Base-by-base conservation (phyloP, 2,888 invertebrate genomes). In the Meta bourneti region DNA sequence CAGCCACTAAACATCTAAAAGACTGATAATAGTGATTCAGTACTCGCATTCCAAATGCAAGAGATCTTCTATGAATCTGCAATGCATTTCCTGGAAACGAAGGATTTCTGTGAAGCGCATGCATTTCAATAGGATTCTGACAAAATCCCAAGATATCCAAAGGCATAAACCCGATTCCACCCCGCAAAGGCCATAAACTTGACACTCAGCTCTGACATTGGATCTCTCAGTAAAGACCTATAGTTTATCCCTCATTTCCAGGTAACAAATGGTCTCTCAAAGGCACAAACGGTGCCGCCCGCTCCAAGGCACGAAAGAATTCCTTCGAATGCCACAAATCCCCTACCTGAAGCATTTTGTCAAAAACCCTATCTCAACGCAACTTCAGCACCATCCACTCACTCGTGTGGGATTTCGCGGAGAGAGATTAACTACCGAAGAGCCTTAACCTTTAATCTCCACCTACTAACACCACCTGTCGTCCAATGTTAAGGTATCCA, bases 391-490 rank as follows among this genome's bases (percentile, higher is more conserved):
- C 70, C 79, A 87, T 87, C 79, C 77, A 79, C 79, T 87, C 79
- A 72, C 19, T 75, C 48, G 20, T 34, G 48, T 54, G 80, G 81
- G 71, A 79, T 88, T 74, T 80, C 61, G 52, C 71, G 11, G 71
- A 16, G 52, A 16, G 54, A 81, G 88, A 88, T 81, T 88, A 88
- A 88, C 80, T 81, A 61, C 80, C 80, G 19, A 48, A 51, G 80
- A 19, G 81, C 54, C 80, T 88, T 88, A 80, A 88, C 88, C 88
- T 88, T 81, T 88, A 88, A 88, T 88, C 88, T 74, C 79, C 48
- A 74, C 72, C 74, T 51, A 81, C 80, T 74, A 80, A 74, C 88
- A 81, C 79, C 88, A 80, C 81, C 81, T 88, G 88, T 88, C 88
- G 81, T 72, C 61, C 54, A 61, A 72, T 81, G 74, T 74, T 54